phyloP scores from a whole-genome alignment of 1,140 invertebrate species.

The fruit fly (Drosophila melanogaster) region DNA sequence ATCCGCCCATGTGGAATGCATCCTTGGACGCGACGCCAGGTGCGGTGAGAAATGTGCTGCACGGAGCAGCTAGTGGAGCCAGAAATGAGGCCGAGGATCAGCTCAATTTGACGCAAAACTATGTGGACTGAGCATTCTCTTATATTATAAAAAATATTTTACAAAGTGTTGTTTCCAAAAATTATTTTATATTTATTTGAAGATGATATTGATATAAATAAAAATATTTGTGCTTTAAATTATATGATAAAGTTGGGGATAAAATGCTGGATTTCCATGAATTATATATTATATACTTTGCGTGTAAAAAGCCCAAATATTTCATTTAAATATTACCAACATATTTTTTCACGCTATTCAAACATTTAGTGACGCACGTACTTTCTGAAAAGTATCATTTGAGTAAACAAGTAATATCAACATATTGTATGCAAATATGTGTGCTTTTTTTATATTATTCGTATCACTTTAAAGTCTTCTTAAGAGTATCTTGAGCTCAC shows the following conservation, averaged over 20 bases:
- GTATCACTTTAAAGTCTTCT: too few species aligned
- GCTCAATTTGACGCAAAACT: conserved; percentile 75
- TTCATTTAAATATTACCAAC: too few species aligned
- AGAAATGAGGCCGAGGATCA: conserved; percentile 62
- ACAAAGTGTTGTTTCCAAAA: neutral
- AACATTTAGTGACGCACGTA: too few species aligned
- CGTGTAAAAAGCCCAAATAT: neutral
- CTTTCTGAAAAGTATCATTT: too few species aligned
- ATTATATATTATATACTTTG: neutral
- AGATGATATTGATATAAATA: neutral
- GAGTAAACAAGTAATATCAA: too few species aligned
- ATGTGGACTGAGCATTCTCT: conserved; percentile 47
- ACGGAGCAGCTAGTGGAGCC: conserved; percentile 6
- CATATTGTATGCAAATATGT: too few species aligned
- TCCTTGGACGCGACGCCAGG: conserved; percentile 63
- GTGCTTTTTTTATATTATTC: too few species aligned
- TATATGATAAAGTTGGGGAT: too few species aligned
- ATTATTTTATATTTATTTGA: neutral
- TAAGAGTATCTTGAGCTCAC: conserved; percentile 44
- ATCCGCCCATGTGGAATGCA: conserved; percentile 51
- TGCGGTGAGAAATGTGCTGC: conserved; percentile 56
- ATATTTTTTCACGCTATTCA: too few species aligned
- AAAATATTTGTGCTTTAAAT: neutral
- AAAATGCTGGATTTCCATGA: too few species aligned
- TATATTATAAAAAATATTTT: neutral